phyloP scores from a whole-genome alignment of 2,113 vertebrate species.

The Eonycteris spelaea region DNA sequence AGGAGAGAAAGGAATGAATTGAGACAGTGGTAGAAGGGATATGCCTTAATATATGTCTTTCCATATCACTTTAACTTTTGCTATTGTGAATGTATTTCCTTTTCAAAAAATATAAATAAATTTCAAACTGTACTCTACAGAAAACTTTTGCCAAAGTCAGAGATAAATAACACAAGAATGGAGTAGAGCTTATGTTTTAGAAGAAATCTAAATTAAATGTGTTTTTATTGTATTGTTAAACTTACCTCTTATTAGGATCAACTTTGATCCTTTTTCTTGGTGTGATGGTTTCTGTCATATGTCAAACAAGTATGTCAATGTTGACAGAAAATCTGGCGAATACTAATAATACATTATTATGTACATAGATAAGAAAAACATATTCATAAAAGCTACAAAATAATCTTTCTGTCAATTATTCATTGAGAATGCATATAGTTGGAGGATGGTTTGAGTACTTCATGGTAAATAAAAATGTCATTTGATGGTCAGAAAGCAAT shows the following conservation, averaged over 20 bases:
- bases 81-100: not conserved
- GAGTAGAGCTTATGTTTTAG: not conserved
- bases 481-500: slow-evolving; percentile 1
- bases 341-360: slow-evolving; percentile 17
- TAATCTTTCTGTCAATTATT: slow-evolving; percentile 24
- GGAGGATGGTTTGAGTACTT: not conserved
- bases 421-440: not conserved
- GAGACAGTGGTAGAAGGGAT: not conserved
- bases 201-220: slow-evolving; percentile 23
- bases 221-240: not conserved
- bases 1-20: not conserved
- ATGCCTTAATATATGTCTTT: not conserved
- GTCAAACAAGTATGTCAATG: slow-evolving; percentile 23
- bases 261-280: not conserved
- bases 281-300: not conserved
- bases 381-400: not conserved
- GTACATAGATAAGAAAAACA: not conserved
- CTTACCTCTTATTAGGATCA: not conserved
- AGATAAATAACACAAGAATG: not conserved
- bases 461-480: not conserved
- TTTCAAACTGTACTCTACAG: not conserved
- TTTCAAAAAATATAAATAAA: slow-evolving; percentile 15
- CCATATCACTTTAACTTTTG: slow-evolving; percentile 9
- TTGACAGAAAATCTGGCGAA: not conserved
- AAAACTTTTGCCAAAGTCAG: not conserved